A percentile compares a stretch with the other conserved stretches of the same genome.
Evolutionary conservation across 2,888 invertebrate genomes (phyloP).

Genomic region (Eledona agricola): DNA sequence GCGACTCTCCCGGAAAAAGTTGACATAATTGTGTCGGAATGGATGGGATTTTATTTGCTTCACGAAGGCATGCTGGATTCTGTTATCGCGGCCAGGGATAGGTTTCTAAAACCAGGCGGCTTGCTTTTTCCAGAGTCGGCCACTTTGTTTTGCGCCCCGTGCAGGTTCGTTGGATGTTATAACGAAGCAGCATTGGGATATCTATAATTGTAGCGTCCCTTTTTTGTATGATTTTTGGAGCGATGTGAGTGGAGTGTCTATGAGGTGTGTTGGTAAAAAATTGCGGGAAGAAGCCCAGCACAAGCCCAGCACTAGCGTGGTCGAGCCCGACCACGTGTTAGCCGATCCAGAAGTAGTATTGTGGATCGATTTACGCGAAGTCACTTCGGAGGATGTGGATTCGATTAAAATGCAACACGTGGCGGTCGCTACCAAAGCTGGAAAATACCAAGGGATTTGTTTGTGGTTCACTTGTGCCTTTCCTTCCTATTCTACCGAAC

Average conservation of each 20-base stretch:
- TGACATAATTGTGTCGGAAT: conserved; percentile 93
- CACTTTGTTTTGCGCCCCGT: conserved; percentile 71
- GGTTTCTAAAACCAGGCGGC: conserved; percentile 78
- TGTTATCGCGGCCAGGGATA: conserved; percentile 82
- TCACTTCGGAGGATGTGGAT: conserved; percentile 69
- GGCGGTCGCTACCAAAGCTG: conserved; percentile 67
- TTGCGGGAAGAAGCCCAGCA: conserved; percentile 70
- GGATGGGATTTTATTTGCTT: conserved; percentile 97
- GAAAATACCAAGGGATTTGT: conserved; percentile 77
- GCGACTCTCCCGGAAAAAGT: conserved; percentile 75
- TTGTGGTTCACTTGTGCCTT: conserved; percentile 85
- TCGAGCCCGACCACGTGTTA: conserved; percentile 69
- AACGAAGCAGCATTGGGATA: not conserved
- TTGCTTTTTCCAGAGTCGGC: conserved; percentile 80
- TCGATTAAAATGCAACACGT: conserved; percentile 70
- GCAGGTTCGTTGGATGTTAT: conserved; percentile 54
- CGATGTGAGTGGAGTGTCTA: conserved; percentile 80
- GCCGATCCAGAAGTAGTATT: conserved; percentile 71
- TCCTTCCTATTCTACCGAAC: conserved; percentile 63
- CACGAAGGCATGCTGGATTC: conserved; percentile 97
- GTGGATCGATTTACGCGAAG: conserved; percentile 74
- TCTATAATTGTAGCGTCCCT: conserved; percentile 67
- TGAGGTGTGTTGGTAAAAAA: conserved; percentile 72
- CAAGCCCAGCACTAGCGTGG: conserved; percentile 72
- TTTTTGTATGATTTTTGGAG: conserved; percentile 78